Conservation (phyloP, 2,113 vertebrate species). For the Charadrius vociferus region DNA sequence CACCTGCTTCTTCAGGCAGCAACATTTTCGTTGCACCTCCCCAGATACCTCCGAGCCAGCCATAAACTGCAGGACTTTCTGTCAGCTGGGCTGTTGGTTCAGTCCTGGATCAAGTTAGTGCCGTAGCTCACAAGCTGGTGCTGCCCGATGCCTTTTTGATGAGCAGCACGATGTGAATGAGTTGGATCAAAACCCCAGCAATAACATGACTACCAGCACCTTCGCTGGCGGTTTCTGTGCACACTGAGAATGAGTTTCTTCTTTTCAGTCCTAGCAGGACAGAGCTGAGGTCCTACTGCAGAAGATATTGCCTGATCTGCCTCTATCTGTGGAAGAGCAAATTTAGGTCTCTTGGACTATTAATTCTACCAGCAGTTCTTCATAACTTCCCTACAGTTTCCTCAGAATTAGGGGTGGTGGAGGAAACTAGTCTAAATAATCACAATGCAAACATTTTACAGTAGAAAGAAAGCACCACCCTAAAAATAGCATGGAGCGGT, state of each 20-base stretch:
- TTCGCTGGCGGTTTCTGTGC: neutral
- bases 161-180: neutral
- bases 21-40: neutral
- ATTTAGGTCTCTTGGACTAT: neutral
- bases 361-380: neutral
- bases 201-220: neutral
- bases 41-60: neutral
- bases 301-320: neutral
- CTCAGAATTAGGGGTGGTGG: neutral
- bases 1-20: neutral
- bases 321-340: neutral
- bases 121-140: neutral
- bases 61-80: neutral
- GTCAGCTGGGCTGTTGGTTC: neutral
- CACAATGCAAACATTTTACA: neutral
- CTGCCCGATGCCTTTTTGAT: neutral
- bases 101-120: neutral
- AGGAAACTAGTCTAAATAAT: neutral
- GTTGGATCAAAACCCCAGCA: neutral
- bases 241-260: neutral
- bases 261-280: neutral
- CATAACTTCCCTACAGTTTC: neutral
- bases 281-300: neutral
- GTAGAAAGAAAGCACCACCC: neutral
- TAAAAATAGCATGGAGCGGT: neutral